Percentiles rank a stretch among this genome's conserved stretches.
phyloP scores from a whole-genome alignment of 2,888 invertebrate species.

The Cataglyphis rosenhaueri region DNA sequence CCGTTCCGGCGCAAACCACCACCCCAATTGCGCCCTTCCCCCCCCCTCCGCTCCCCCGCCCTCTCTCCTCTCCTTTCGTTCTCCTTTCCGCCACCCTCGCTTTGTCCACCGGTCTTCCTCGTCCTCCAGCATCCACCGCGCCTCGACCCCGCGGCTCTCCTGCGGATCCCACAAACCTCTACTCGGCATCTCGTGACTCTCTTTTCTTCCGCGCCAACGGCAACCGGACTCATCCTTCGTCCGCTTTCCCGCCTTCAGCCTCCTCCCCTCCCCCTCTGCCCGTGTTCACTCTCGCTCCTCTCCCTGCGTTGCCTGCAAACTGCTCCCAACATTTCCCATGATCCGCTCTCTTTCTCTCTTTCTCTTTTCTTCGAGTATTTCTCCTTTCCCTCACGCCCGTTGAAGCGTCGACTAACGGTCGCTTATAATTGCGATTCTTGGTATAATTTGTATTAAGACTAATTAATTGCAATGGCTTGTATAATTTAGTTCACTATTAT shows the following conservation, averaged over 20 bases:
- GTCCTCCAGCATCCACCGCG: conserved; percentile 65
- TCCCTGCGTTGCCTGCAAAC: conserved; percentile 70
- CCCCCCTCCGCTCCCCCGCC: too few species aligned
- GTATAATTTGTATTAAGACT: conserved; percentile 85
- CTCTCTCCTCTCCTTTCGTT: conserved; percentile 35
- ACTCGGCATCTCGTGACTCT: conserved; percentile 79
- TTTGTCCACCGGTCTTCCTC: conserved; percentile 66
- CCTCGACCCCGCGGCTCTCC: conserved; percentile 44
- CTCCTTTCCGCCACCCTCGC: conserved; percentile 60
- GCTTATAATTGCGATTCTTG: conserved; percentile 83
- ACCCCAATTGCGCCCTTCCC: conserved; percentile 49
- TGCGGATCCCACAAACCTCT: conserved; percentile 58
- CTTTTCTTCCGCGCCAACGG: conserved; percentile 81
- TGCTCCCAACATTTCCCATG: conserved; percentile 67
- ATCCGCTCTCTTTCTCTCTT: conserved; percentile 55
- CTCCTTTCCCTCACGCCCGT: conserved; percentile 28
- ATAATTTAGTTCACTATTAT: conserved; percentile 78
- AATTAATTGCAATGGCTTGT: conserved; percentile 84
- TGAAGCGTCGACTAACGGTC: conserved; percentile 65
- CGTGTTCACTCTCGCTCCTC: conserved; percentile 59
- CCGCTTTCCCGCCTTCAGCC: conserved; percentile 44
- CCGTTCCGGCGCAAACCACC: conserved; percentile 58
- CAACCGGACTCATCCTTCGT: conserved; percentile 72
- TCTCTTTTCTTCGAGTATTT: conserved; percentile 40
- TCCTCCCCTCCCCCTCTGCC: conserved; percentile 21